Conservation (phyloP, 2,113 vertebrate genomes). For the Nicator chloris region DNA sequence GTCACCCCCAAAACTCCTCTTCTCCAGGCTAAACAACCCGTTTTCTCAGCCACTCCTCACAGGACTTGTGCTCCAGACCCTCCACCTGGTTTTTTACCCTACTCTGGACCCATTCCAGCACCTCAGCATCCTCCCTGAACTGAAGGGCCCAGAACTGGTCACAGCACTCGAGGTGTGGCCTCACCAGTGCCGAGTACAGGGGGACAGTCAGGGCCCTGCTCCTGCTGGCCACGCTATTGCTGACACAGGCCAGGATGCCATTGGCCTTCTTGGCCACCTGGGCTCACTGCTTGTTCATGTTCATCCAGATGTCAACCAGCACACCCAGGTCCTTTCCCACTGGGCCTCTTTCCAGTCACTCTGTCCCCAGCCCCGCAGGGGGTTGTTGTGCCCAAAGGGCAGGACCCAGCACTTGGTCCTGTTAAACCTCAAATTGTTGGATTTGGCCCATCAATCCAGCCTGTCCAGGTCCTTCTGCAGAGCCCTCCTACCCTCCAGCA, state of each 20-base stretch:
- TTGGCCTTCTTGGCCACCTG: background rate
- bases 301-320: background rate
- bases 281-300: background rate
- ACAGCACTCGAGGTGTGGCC: rapidly evolving
- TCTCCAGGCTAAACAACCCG: background rate
- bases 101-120: background rate
- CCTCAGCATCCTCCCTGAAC: background rate
- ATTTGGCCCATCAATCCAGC: background rate
- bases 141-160: background rate
- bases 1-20: too few species aligned
- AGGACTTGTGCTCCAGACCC: background rate
- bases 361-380: background rate
- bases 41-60: background rate
- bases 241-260: background rate
- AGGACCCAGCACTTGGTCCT: background rate
- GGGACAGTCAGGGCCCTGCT: background rate
- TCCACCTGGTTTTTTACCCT: background rate
- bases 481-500: background rate
- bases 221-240: background rate
- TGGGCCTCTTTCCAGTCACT: background rate
- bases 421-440: background rate
- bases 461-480: background rate
- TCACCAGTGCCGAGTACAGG: background rate
- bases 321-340: background rate
- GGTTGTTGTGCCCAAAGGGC: background rate